These are phyloP conservation scores for Phoebastria nigripes DNA, from an alignment of 2,797 vertebrate species.

Conservation along the genomic window DNA sequence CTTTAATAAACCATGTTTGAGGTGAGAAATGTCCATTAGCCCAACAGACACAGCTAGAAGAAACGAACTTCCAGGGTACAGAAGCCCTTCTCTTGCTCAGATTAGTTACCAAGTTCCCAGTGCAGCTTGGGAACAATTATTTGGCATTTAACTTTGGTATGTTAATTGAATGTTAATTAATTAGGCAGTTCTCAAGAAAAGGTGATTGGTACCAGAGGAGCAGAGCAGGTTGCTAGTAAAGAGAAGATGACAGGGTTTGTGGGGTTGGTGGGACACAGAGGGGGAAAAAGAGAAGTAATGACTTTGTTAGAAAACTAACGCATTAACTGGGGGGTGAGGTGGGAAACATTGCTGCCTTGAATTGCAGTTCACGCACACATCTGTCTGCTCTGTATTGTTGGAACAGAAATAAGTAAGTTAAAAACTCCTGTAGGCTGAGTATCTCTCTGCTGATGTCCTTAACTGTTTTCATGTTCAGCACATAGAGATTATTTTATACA, in stretches of 20 bases:
- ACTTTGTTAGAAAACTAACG: background rate
- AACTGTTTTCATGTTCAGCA: background rate
- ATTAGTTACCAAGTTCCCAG: constrained; percentile 4
- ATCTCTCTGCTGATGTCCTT: background rate
- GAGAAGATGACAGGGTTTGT: background rate
- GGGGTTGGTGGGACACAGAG: background rate
- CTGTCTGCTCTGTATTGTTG: background rate
- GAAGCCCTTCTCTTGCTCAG: background rate
- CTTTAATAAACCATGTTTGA: background rate
- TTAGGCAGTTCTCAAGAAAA: constrained; percentile 11
- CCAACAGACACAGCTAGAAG: background rate
- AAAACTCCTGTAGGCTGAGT: background rate
- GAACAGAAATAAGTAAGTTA: background rate
- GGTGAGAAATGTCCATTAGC: background rate
- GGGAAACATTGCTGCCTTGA: background rate
- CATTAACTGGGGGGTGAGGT: background rate
- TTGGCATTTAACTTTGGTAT: constrained; percentile 3
- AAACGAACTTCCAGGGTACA: background rate
- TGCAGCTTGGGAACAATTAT: constrained; percentile 14
- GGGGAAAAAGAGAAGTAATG: background rate
- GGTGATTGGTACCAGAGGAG: constrained; percentile 15
- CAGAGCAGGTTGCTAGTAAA: background rate
- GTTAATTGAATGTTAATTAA: constrained; percentile 51
- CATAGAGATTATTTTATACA: background rate
- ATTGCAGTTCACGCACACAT: background rate